Base-by-base conservation (phyloP, 1,140 invertebrate species). In the Danaus plexippus region DNA sequence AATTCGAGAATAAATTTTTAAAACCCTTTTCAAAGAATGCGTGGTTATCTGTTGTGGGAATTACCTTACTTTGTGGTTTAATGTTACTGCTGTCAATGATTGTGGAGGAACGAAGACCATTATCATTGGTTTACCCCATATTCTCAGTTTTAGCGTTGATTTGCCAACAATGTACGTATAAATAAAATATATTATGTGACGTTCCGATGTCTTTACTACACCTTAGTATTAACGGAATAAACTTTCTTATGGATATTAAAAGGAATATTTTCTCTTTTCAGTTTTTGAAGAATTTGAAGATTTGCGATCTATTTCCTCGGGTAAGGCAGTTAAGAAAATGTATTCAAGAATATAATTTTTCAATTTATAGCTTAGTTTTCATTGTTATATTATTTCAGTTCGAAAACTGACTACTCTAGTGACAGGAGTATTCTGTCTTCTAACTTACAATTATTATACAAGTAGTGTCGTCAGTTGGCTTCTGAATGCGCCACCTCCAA, bases 371-470 rank as follows among this genome's bases (percentile, higher is more conserved):
- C 10, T 6, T 57, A 9, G 9, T 32, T 9, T 32, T 43, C n/a
- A 44, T 52, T 49, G 15, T 3, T 1, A 43, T 47, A 42, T 41
- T 12, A 15, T 60, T 60, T 12, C 53, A 84, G 80, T 73, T 50
- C 64, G 75, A 2, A 71, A 80, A 18, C 54, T 83, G 7, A 73
- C 75, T n/a, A 62, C 81, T 7, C 53, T 84, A 0, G 76, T 84
- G 12, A 76, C 75, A 0, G 82, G 80, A 10, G 10, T 77, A 1
- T 77, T 69, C 11, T 82, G 80, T 43, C 63, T 84, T 0, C 63
- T 87, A 1, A 63, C 85, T 2, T 87, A 83, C 61, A 87, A 87
- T 61, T 87, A 85, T 66, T 87, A 87, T 62, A 87, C 83, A 0
- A 86, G 81, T 47, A 85, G 81, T 41, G 79, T 87, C 1, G 85